Base-by-base conservation (phyloP, 1,140 invertebrate genomes). In the Oreohelix idahoensis region DNA sequence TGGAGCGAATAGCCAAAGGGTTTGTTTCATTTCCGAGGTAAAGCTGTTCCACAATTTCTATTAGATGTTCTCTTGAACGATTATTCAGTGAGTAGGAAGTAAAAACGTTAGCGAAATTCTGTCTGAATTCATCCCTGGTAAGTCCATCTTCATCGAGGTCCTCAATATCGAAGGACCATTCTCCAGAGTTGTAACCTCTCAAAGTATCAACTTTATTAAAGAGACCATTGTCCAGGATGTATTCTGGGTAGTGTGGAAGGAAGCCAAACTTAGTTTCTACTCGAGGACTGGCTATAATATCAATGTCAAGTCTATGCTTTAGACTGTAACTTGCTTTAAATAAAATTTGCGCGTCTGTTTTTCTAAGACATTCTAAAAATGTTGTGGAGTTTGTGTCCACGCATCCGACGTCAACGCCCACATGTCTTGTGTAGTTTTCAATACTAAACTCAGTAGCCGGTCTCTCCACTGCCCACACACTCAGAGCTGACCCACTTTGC, bases 401-500 rank as follows among this genome's bases (percentile, higher is more conserved):
- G 26, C 84, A 85, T 23, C 73, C 58, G 1, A 85, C 39, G 0
- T 66, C 29, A 17, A 15, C 39, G 0, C 79, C 84, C 36, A 85
- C 35, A 32, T 1, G 23, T 29, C 36, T 69, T 58, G 66, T 51
- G 26, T 58, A 58, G 0, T 69, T 66, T 23, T 53, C 17, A 4
- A 74, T 26, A 23, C 45, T 66, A 4, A 73, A 36, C 36, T 45
- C 32, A 0, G 53, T 15, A 1, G 39, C 39, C 23, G n/a, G 51
- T 26, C 73, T 79, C 1, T 75, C 51, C 35, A 79, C 63, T 8
- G 84, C 81, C 77, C 78, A 85, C 0, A 71, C 36, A 20, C 53
- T 76, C 73, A 85, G 73, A 11, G 81, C 73, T 20, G 26, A 70
- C 4, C 84, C 84, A 71, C 84, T 85, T 53, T 85, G 77, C 81